Percentiles rank a stretch among this genome's conserved stretches.
Conservation (phyloP, 1,140 invertebrate genomes). For the Glossosoma conforme region DNA sequence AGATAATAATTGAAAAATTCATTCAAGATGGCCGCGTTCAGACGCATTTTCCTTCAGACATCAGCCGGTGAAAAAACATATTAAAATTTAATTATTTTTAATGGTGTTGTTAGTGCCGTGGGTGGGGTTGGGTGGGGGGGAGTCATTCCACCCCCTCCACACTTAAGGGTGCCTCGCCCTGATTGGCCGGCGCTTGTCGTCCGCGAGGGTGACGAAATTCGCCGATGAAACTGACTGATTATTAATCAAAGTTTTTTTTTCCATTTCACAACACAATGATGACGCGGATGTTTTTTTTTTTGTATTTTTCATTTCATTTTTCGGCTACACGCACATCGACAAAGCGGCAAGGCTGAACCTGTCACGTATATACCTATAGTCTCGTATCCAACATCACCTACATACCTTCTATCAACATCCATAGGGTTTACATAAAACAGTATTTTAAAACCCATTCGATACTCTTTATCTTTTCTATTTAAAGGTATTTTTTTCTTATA, state of each 20-base stretch:
- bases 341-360: slow-evolving; percentile 12
- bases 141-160: no score
- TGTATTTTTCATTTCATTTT: slow-evolving; percentile 29
- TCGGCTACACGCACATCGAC: slow-evolving; percentile 23
- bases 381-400: background rate
- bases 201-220: slow-evolving; percentile 29
- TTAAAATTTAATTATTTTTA: background rate
- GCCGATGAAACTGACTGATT: slow-evolving; percentile 31
- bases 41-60: no score
- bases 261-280: slow-evolving; percentile 29
- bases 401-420: no score
- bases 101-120: background rate
- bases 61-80: no score
- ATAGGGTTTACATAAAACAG: no score
- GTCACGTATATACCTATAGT: background rate
- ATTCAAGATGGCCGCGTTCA: no score
- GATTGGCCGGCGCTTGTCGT: slow-evolving; percentile 22
- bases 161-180: background rate
- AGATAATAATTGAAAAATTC: no score
- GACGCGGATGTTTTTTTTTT: slow-evolving; percentile 27
- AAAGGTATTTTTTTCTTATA: no score
- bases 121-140: no score
- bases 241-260: slow-evolving; percentile 34
- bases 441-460: no score
- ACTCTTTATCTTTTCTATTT: no score